Conservation (phyloP, 2,797 vertebrate species). For the Potorous gilbertii region DNA sequence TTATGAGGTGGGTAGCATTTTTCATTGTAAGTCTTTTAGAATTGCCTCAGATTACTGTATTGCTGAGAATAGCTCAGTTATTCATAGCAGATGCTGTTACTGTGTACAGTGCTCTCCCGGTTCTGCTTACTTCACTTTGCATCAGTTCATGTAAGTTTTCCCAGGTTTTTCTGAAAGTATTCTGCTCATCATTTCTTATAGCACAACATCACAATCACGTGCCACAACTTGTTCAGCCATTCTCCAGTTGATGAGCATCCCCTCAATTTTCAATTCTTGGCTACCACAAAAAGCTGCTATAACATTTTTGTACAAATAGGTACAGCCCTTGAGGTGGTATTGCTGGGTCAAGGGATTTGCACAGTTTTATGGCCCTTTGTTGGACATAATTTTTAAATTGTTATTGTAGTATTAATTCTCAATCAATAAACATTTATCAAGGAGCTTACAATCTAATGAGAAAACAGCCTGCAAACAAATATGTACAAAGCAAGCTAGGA, state of each 20-base stretch:
- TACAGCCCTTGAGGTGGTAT: background rate
- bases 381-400: background rate
- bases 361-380: background rate
- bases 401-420: background rate
- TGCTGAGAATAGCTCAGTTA: background rate
- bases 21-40: background rate
- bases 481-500: background rate
- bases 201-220: background rate
- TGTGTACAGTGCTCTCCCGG: background rate
- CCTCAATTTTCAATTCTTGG: background rate
- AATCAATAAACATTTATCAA: background rate
- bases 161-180: background rate
- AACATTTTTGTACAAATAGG: background rate
- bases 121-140: background rate
- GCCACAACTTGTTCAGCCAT: background rate
- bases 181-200: background rate
- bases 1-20: background rate
- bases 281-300: background rate
- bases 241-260: background rate
- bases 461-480: background rate
- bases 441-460: background rate
- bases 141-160: background rate
- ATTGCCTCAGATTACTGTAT: background rate
- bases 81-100: background rate
- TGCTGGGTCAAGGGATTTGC: background rate